Evolutionary conservation across 2,888 invertebrate species (phyloP), one percentile per base, ranked within the genome.

Genomic region (Lumbricus terrestris): DNA sequence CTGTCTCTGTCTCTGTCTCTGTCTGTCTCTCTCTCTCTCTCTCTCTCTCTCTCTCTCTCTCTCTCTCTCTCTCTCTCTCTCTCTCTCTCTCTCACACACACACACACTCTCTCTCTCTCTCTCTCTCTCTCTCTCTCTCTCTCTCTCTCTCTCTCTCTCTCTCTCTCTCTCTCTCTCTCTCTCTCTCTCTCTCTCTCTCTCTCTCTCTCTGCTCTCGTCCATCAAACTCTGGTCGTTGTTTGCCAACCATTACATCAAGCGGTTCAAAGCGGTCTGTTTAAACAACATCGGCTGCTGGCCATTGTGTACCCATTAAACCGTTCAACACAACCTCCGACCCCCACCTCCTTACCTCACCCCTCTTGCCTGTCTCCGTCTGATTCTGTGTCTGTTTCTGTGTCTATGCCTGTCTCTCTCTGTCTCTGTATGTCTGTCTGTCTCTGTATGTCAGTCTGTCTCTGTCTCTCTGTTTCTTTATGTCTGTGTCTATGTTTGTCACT

Each of bases 231-330:
- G 47, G 69, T 69, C 69, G 11, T n/a, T 85, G 35, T 85, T 85
- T 85, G 85, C 85, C 85, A 37, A 35, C 85, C 85, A 85, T 85
- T 85, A 85, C 35, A 35, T 35, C 33, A 83, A 33, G 83, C 85
- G 85, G 85, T 85, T 85, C 85, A 35, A 34, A 69, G 83, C 23
- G 20, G 85, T 85, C 35, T 85, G 35, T 85, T 85, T 85, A 85
- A 85, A 85, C 85, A 85, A 85, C 85, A 37, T 34, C 85, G 85
- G 47, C 5, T 47, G 34, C 34, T n/a, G 6, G 40, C 85, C 85
- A 85, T 85, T 85, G 85, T 85, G 35, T 35, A 34, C 85, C 85
- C 35, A 85, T 85, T 85, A 85, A 34, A 33, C 85, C 37, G 34
- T 34, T 15, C 34, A 34, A 11, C 35, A 34, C 8, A 18, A 34